phyloP scores from a whole-genome alignment of 2,113 vertebrate genomes.

The Drymodes brunneopygia region DNA sequence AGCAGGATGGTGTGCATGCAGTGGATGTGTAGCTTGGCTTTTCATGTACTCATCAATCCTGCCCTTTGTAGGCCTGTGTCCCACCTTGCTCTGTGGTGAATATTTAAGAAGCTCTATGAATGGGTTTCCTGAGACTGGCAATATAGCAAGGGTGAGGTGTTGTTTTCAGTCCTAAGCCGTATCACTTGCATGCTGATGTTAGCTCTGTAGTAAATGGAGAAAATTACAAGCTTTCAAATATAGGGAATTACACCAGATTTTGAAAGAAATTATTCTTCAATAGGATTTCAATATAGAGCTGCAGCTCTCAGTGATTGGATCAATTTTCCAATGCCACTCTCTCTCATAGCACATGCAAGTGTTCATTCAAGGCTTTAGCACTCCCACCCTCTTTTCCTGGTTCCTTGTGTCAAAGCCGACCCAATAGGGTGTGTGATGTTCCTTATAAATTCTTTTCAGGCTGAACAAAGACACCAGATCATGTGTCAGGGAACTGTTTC shows the following conservation, averaged over 20 bases:
- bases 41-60: slow-evolving; percentile 65
- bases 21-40: slow-evolving; percentile 73
- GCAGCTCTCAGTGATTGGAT: not conserved
- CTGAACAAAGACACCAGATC: not conserved
- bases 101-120: not conserved
- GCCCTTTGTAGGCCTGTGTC: slow-evolving; percentile 64
- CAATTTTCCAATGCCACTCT: not conserved
- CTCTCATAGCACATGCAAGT: not conserved
- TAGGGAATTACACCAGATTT: slow-evolving; percentile 58
- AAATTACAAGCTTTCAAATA: not conserved
- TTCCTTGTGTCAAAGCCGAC: not conserved
- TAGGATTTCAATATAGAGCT: not conserved
- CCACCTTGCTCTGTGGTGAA: slow-evolving; percentile 63
- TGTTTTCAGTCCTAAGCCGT: not conserved
- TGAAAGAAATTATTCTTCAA: not conserved
- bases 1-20: slow-evolving; percentile 73
- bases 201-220: slow-evolving; percentile 15
- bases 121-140: not conserved
- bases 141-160: not conserved
- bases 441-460: not conserved
- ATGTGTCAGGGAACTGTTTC: accelerated
- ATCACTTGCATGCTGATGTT: slow-evolving; percentile 18
- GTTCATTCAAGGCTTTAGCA: slow-evolving; percentile 9
- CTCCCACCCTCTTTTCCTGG: not conserved
- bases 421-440: accelerated